Evolutionary conservation across 2,888 invertebrate genomes (phyloP).

Genomic region (Chloromyia formosa): DNA sequence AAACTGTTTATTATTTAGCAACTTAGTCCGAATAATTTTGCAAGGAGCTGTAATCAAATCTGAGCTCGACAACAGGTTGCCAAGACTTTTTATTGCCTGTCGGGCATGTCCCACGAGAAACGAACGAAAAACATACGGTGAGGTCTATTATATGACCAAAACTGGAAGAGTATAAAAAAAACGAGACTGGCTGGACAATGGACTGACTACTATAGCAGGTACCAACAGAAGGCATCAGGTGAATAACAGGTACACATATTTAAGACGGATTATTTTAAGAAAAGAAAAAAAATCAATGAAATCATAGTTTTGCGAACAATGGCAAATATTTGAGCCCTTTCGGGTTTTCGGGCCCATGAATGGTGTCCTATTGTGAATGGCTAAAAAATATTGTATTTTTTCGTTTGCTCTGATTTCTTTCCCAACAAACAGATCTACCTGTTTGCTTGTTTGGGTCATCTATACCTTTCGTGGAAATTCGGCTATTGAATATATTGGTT

Average conservation of each 20-base stretch:
- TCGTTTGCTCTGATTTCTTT: constrained; percentile 11
- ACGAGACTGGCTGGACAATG: constrained; percentile 26
- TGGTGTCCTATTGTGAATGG: constrained; percentile 34
- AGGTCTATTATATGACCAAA: constrained; percentile 28
- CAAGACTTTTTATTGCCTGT: constrained; percentile 33
- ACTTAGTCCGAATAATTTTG: neutral
- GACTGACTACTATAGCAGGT: constrained; percentile 32
- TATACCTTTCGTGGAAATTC: constrained; percentile 38
- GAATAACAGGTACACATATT: constrained; percentile 34
- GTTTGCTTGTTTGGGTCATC: constrained; percentile 5
- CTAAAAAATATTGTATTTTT: neutral
- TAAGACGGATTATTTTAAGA: constrained; percentile 15
- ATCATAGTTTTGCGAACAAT: constrained; percentile 34
- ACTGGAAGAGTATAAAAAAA: constrained; percentile 30
- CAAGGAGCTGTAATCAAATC: neutral
- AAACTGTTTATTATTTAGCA: no score
- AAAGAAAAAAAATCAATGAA: constrained; percentile 23
- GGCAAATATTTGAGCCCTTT: constrained; percentile 36
- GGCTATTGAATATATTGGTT: neutral
- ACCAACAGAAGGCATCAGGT: constrained; percentile 24
- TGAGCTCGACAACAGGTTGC: constrained; percentile 5
- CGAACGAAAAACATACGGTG: constrained; percentile 11
- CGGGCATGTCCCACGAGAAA: neutral
- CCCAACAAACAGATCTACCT: constrained; percentile 27
- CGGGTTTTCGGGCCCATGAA: constrained; percentile 25